Conservation (phyloP, 2,888 invertebrate species). For the Melipona bicolor region DNA sequence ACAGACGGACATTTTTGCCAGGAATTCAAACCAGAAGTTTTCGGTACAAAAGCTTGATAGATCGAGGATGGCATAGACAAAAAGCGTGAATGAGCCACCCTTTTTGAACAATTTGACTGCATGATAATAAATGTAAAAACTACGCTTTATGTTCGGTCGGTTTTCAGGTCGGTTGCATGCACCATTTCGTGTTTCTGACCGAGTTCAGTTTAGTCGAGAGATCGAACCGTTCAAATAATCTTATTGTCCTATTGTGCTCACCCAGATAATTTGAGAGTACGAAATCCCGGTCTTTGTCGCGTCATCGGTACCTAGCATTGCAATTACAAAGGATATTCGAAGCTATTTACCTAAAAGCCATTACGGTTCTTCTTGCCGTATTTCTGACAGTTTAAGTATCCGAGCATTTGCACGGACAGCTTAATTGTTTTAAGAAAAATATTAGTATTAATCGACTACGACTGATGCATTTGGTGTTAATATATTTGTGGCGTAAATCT, state of each 20-base stretch:
- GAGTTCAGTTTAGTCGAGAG: neutral
- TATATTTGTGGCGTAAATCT: too few relatives aligned
- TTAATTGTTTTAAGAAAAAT: neutral
- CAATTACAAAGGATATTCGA: neutral
- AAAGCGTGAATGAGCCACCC: neutral
- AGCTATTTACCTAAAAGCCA: neutral
- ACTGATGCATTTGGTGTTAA: too few relatives aligned
- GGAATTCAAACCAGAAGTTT: neutral
- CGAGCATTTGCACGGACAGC: neutral
- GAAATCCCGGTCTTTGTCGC: neutral
- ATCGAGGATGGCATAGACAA: too few relatives aligned
- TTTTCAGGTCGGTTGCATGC: neutral
- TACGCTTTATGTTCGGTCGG: neutral
- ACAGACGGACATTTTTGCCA: neutral
- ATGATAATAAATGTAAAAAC: neutral
- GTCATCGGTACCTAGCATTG: neutral
- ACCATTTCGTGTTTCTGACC: neutral
- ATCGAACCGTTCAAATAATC: slow-evolving; percentile 1
- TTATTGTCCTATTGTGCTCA: slow-evolving; percentile 2
- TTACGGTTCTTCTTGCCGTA: neutral
- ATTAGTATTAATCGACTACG: too few relatives aligned
- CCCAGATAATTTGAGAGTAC: neutral
- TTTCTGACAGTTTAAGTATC: neutral
- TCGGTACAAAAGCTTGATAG: neutral
- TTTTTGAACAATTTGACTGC: neutral